A percentile compares a stretch with the other conserved stretches of the same genome.
Conservation (phyloP, 1,140 invertebrate species). For the Stenopsyche tienmushanensis region DNA sequence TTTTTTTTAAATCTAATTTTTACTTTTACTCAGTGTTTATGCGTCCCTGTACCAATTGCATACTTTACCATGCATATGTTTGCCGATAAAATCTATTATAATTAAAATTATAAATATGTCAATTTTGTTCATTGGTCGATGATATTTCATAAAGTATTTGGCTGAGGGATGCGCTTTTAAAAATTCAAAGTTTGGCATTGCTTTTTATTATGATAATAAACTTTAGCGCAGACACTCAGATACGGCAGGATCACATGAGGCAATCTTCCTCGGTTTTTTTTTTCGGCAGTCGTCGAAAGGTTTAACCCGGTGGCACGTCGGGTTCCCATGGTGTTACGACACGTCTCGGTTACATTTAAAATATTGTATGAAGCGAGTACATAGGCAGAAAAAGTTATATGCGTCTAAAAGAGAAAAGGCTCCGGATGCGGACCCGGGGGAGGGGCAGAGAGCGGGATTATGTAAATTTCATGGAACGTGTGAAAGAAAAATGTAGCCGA, state of each 20-base stretch:
- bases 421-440: background rate
- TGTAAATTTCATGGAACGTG: slow-evolving; percentile 19
- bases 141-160: too few species aligned
- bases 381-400: background rate
- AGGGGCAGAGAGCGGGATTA: slow-evolving; percentile 14
- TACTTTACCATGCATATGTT: too few species aligned
- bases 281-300: background rate
- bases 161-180: too few species aligned
- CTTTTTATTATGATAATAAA: background rate
- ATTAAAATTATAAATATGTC: too few species aligned
- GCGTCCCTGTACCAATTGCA: too few species aligned
- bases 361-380: background rate
- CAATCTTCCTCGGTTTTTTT: background rate
- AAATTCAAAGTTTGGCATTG: background rate
- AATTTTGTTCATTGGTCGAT: too few species aligned
- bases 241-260: background rate
- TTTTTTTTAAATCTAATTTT: too few species aligned
- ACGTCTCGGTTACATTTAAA: background rate
- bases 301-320: background rate
- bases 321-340: too few species aligned
- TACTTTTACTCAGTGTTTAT: too few species aligned
- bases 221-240: background rate
- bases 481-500: slow-evolving; percentile 22
- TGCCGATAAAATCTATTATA: too few species aligned
- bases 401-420: background rate